Evolutionary conservation across 2,113 vertebrate genomes (phyloP).

Genomic region (Myocastor coypus): DNA sequence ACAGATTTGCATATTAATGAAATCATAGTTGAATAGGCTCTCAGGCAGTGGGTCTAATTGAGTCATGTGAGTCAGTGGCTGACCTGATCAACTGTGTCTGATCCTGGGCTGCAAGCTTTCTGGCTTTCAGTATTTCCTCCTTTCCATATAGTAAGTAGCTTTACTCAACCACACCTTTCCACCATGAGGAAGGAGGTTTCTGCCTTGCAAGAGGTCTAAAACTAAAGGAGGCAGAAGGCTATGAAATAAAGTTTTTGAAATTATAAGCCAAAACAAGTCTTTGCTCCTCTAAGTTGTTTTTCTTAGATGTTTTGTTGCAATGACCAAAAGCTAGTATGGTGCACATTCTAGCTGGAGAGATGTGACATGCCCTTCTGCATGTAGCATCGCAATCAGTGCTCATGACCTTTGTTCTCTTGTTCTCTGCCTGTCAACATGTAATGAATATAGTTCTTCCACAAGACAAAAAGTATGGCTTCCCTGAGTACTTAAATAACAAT

Average conservation of each 20-base stretch:
- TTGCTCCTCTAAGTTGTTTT: not conserved
- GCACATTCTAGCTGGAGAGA: not conserved
- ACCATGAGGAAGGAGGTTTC: not conserved
- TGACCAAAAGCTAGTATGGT: not conserved
- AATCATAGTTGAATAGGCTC: not conserved
- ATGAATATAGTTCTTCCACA: not conserved
- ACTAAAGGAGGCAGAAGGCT: not conserved
- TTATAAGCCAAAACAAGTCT: not conserved
- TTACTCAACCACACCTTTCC: not conserved
- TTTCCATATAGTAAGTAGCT: not conserved
- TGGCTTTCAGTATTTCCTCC: not conserved
- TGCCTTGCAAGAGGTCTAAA: not conserved
- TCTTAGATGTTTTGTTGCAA: not conserved
- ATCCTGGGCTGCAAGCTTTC: not conserved
- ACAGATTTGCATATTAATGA: no score
- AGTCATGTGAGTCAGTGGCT: not conserved
- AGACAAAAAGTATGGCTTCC: conserved; percentile 18
- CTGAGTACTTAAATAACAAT: not conserved
- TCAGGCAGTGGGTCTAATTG: not conserved
- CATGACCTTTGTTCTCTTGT: not conserved
- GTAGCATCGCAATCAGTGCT: not conserved
- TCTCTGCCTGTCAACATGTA: conserved; percentile 15
- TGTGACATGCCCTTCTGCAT: not conserved
- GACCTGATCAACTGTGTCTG: not conserved
- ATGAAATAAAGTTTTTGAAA: not conserved